These are phyloP conservation scores for Chrysocyon brachyurus DNA, from an alignment of 2,797 vertebrate species.

Conservation along the genomic window DNA sequence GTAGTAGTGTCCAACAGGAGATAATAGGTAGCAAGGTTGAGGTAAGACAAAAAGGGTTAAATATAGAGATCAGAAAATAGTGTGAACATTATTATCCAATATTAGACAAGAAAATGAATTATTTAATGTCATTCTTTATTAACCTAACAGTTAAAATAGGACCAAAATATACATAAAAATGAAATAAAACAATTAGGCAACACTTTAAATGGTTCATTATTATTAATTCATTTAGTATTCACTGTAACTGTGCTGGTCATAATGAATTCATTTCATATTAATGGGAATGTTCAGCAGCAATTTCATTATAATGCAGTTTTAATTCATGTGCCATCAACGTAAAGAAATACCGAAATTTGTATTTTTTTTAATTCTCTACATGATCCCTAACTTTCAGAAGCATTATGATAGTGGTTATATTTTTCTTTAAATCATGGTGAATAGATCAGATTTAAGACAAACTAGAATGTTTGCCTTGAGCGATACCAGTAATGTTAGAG, in stretches of 20 bases:
- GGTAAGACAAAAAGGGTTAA: conserved; percentile 64
- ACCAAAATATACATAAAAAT: conserved; percentile 90
- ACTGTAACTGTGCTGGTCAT: conserved; percentile 88
- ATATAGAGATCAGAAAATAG: conserved; percentile 63
- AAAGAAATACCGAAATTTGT: conserved; percentile 88
- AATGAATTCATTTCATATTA: conserved; percentile 92
- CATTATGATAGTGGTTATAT: conserved; percentile 1
- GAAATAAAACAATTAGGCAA: conserved; percentile 91
- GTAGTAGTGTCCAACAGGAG: neutral
- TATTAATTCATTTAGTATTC: conserved; percentile 92
- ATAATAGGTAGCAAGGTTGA: conserved; percentile 56
- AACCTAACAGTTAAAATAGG: conserved; percentile 89
- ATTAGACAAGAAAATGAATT: conserved; percentile 86
- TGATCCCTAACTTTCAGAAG: conserved; percentile 85
- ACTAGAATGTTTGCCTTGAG: neutral
- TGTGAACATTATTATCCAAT: conserved; percentile 81
- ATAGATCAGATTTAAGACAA: conserved; percentile 44
- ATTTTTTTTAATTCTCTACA: conserved; percentile 85
- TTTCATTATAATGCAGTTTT: conserved; percentile 90
- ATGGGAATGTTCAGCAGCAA: conserved; percentile 88
- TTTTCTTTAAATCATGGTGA: conserved; percentile 58
- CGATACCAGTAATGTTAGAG: neutral
- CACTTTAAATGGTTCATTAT: conserved; percentile 89
- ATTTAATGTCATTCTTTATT: conserved; percentile 88
- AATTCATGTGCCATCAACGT: conserved; percentile 89